A percentile compares a stretch with the other conserved stretches of the same genome.
phyloP scores from a whole-genome alignment of 2,888 invertebrate genomes.

The Euphydryas editha region DNA sequence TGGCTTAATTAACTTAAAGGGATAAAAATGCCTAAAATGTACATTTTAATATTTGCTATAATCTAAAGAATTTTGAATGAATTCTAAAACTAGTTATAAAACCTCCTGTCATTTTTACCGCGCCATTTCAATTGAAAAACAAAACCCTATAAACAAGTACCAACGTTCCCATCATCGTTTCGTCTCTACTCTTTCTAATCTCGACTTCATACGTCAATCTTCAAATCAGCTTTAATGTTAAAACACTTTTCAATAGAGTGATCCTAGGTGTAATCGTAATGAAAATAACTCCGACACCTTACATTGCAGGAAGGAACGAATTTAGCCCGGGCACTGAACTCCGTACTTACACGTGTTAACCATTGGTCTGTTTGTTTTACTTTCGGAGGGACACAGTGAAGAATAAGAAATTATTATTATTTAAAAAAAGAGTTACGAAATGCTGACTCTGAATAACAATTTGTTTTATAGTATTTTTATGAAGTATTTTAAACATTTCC shows the following conservation, averaged over 20 bases:
- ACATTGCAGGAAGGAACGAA: conserved; percentile 65
- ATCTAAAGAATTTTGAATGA: too few relatives aligned
- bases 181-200: background rate
- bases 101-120: too few relatives aligned
- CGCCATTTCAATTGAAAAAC: background rate
- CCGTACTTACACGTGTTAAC: conserved; percentile 63
- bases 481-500: too few relatives aligned
- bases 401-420: conserved; percentile 10
- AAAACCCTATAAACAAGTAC: background rate
- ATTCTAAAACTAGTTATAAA: too few relatives aligned
- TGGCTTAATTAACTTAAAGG: too few relatives aligned
- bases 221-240: conserved; percentile 36
- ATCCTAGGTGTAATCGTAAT: conserved; percentile 50
- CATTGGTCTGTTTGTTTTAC: conserved; percentile 46
- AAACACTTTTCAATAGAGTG: conserved; percentile 40
- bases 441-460: too few relatives aligned
- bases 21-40: too few relatives aligned
- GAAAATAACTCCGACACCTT: conserved; percentile 50
- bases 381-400: conserved; percentile 25
- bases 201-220: conserved; percentile 35
- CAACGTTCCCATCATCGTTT: background rate
- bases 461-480: too few relatives aligned
- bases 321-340: conserved; percentile 73
- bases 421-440: background rate
- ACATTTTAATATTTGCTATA: too few relatives aligned